These are phyloP conservation scores for Rhopalosiphum padi DNA, from an alignment of 1,140 invertebrate species.

Conservation along the genomic window DNA sequence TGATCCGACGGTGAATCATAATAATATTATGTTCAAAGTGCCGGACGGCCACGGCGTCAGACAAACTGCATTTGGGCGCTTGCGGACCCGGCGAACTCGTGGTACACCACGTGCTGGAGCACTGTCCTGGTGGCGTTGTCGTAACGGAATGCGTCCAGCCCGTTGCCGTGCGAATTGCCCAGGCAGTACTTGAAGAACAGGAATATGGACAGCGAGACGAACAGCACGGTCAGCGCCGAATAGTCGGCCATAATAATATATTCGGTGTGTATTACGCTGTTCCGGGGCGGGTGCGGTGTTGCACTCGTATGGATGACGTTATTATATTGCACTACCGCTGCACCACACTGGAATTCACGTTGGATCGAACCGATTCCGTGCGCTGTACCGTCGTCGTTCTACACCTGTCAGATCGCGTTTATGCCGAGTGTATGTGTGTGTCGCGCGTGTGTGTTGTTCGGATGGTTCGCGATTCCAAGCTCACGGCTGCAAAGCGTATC, in stretches of 20 bases:
- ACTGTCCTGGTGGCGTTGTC: conserved; percentile 37
- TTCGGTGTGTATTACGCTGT: not conserved
- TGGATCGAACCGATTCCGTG: not conserved
- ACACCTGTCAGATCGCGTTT: not conserved
- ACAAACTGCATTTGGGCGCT: conserved; percentile 13
- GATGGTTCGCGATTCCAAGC: not conserved
- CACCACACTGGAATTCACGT: not conserved
- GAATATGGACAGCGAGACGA: conserved; percentile 60
- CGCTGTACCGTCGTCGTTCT: no score
- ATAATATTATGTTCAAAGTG: not conserved
- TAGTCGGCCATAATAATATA: conserved; percentile 56
- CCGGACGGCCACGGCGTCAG: not conserved
- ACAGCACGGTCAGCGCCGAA: conserved; percentile 59
- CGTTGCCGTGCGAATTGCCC: conserved; percentile 45
- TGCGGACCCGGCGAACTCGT: not conserved
- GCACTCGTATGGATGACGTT: not conserved
- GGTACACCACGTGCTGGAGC: conserved; percentile 11
- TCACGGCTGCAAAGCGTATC: not conserved
- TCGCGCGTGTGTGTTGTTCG: no score
- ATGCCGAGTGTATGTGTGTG: not conserved
- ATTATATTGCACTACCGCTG: not conserved
- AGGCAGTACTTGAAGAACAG: conserved; percentile 61
- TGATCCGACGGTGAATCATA: not conserved
- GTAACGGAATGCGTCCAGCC: conserved; percentile 1
- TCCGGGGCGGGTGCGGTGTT: not conserved